Percentiles rank a stretch among this genome's conserved stretches.
phyloP scores from a whole-genome alignment of 2,113 vertebrate species.

The Hipposideros armiger region DNA sequence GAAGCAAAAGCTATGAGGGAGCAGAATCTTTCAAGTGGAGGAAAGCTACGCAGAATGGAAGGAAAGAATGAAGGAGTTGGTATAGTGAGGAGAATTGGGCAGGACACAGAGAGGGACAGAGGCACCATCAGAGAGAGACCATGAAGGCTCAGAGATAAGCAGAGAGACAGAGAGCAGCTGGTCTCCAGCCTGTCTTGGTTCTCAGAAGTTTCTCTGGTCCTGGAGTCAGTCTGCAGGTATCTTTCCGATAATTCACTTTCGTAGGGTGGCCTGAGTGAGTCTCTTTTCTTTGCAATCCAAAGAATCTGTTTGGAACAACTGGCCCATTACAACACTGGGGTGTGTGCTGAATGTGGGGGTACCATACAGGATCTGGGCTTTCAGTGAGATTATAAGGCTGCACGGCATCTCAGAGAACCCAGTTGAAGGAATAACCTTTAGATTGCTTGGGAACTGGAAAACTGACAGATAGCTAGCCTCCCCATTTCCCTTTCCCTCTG shows the following conservation, averaged over 20 bases:
- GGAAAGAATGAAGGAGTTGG: background rate
- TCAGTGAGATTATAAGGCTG: background rate
- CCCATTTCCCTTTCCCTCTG: background rate
- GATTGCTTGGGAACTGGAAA: background rate
- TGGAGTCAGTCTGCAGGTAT: background rate
- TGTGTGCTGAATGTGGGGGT: background rate
- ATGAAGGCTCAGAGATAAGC: background rate
- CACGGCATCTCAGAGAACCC: background rate
- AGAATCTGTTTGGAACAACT: background rate
- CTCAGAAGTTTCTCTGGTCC: background rate
- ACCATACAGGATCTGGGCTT: background rate
- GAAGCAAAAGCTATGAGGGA: background rate
- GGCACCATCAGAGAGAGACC: background rate
- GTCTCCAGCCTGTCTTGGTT: background rate
- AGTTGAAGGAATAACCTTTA: background rate
- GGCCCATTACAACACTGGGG: background rate
- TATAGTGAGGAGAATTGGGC: background rate
- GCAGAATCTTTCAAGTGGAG: constrained; percentile 22
- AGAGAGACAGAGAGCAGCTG: background rate
- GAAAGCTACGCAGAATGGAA: background rate
- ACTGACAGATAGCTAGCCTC: background rate
- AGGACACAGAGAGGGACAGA: background rate
- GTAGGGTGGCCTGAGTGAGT: background rate
- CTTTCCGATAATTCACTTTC: background rate
- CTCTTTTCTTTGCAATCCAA: background rate